Conservation (phyloP, 2,113 vertebrate genomes). For the Dromas ardeola region DNA sequence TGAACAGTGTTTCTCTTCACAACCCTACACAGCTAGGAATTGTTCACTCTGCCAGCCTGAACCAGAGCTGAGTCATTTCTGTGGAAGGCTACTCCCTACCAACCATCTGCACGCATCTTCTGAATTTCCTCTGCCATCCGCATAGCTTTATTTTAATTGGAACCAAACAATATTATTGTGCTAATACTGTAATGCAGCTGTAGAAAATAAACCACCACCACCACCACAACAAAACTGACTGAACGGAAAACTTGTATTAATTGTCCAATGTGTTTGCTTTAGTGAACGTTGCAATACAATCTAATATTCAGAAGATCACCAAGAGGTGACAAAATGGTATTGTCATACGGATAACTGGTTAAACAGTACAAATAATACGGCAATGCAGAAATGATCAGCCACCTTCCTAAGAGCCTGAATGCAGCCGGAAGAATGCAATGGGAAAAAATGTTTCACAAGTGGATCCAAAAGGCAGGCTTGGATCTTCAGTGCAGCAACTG, state of each 20-base stretch:
- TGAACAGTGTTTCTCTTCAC: neutral
- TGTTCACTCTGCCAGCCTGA: neutral
- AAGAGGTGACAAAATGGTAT: neutral
- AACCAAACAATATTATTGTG: neutral
- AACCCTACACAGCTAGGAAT: neutral
- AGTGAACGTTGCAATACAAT: neutral
- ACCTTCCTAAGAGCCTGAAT: neutral
- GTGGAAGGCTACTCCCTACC: neutral
- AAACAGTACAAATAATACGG: neutral
- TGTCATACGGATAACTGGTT: neutral
- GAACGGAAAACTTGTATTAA: neutral
- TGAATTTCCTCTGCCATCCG: neutral
- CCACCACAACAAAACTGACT: neutral
- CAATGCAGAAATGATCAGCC: neutral
- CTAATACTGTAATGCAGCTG: neutral
- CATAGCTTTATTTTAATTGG: neutral
- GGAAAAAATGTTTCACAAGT: neutral
- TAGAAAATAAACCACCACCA: neutral
- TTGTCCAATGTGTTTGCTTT: neutral
- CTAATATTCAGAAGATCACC: neutral
- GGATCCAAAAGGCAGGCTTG: neutral
- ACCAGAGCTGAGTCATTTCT: constrained; percentile 1
- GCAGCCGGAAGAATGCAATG: neutral
- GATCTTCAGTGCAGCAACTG: neutral
- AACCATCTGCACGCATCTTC: neutral